phyloP scores from a whole-genome alignment of 2,797 vertebrate genomes.

The Squalus acanthias region DNA sequence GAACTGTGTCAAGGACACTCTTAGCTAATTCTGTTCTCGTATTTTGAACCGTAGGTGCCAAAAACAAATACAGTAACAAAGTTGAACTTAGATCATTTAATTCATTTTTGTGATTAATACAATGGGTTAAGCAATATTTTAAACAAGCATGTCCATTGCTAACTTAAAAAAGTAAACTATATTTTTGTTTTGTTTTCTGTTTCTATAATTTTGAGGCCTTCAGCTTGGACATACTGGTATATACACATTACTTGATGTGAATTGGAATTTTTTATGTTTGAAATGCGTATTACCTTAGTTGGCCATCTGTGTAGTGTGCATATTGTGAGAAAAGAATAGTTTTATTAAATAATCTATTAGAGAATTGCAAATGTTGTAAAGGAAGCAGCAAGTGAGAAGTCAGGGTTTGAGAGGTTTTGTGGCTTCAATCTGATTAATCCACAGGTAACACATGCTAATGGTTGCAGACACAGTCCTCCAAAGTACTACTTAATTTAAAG shows the following conservation, averaged over 20 bases:
- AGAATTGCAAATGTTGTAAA: conserved; percentile 26
- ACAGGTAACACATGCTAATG: neutral
- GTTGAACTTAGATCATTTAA: conserved; percentile 25
- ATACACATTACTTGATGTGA: conserved; percentile 53
- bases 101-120: conserved; percentile 24
- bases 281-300: conserved; percentile 74
- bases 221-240: conserved; percentile 63
- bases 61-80: conserved; percentile 38
- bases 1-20: conserved; percentile 23
- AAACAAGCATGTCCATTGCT: conserved; percentile 46
- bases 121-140: conserved; percentile 23
- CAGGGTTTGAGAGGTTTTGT: neutral
- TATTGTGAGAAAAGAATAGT: conserved; percentile 44
- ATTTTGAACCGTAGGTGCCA: conserved; percentile 41
- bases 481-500: neutral
- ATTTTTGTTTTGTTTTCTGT: conserved; percentile 43
- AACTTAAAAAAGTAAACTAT: conserved; percentile 40
- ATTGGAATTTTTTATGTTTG: conserved; percentile 62
- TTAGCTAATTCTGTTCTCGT: conserved; percentile 30
- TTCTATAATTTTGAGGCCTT: conserved; percentile 57
- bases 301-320: conserved; percentile 58
- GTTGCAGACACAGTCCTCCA: neutral
- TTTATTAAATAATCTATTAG: neutral
- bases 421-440: neutral
- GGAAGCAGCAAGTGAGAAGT: conserved; percentile 10